These are phyloP conservation scores for Misgurnus anguillicaudatus DNA, from an alignment of 2,113 vertebrate species.

Conservation along the genomic window DNA sequence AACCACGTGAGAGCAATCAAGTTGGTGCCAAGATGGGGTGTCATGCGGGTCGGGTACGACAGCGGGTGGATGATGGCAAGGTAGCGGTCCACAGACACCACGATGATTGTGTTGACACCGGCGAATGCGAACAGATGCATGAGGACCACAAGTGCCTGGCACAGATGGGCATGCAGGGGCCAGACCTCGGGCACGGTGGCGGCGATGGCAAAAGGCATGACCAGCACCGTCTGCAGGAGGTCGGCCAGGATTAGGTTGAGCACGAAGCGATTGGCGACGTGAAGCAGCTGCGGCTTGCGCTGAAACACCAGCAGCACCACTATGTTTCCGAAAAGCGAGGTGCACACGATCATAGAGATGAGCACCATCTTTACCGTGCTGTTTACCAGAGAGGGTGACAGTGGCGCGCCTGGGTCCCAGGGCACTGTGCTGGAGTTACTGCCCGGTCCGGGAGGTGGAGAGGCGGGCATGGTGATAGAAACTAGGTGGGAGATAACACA, in stretches of 20 bases:
- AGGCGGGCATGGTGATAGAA: conserved; percentile 62
- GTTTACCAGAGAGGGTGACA: conserved; percentile 64
- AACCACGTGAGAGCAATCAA: conserved; percentile 86
- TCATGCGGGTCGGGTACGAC: conserved; percentile 87
- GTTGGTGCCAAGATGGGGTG: conserved; percentile 78
- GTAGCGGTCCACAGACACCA: conserved; percentile 88
- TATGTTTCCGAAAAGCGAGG: conserved; percentile 82
- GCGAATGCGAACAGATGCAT: conserved; percentile 89
- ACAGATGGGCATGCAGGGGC: conserved; percentile 81
- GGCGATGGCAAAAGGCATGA: conserved; percentile 86
- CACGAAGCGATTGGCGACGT: conserved; percentile 87
- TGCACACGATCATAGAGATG: conserved; percentile 77
- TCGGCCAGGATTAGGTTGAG: conserved; percentile 87
- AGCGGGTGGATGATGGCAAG: conserved; percentile 88
- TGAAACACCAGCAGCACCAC: conserved; percentile 84
- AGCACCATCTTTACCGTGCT: conserved; percentile 79
- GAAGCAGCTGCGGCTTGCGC: conserved; percentile 85
- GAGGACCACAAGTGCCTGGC: conserved; percentile 83
- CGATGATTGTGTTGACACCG: conserved; percentile 85
- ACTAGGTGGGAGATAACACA: conserved; percentile 37
- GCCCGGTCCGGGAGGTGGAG: conserved; percentile 45
- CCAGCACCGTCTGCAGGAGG: conserved; percentile 82
- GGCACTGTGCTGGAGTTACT: conserved; percentile 64
- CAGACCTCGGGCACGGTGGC: conserved; percentile 80
- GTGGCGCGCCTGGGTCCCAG: conserved; percentile 54